Conservation (phyloP, 2,888 invertebrate species). For the Eumerus sabulonum region DNA sequence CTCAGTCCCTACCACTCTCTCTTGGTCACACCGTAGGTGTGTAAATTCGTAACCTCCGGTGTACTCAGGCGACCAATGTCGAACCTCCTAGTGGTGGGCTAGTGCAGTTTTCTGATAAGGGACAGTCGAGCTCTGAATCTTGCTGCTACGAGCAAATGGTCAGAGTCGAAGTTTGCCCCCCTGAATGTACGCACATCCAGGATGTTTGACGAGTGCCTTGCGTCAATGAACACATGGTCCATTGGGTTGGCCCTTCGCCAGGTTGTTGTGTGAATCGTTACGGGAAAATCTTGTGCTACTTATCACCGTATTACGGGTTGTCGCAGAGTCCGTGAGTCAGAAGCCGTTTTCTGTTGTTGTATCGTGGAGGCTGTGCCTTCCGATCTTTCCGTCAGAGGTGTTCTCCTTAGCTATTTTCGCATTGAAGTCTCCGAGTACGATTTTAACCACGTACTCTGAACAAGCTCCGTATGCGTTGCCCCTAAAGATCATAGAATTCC, state of each 20-base stretch:
- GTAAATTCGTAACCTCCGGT: no score
- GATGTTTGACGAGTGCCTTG: neutral
- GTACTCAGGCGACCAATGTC: no score
- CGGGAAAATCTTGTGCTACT: neutral
- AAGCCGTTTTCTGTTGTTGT: constrained; percentile 1
- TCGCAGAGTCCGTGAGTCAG: constrained; percentile 5
- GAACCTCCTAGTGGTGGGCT: no score
- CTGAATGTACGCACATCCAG: neutral
- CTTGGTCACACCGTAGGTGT: no score
- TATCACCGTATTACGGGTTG: constrained; percentile 1
- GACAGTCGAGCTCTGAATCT: constrained; percentile 12
- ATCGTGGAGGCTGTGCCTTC: neutral
- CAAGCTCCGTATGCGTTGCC: no score
- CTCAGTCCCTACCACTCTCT: no score
- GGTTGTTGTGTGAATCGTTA: neutral
- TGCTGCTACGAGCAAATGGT: constrained; percentile 4
- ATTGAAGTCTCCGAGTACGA: no score
- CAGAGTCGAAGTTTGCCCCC: constrained; percentile 6
- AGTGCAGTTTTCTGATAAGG: neutral
- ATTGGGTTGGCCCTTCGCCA: constrained; percentile 7
- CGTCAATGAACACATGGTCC: constrained; percentile 6
- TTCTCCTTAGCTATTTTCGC: no score
- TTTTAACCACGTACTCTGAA: no score
- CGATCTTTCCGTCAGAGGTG: neutral
- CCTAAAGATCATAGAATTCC: no score